Evolutionary conservation across 2,888 invertebrate species (phyloP).

Genomic region (Chalcis sispes): DNA sequence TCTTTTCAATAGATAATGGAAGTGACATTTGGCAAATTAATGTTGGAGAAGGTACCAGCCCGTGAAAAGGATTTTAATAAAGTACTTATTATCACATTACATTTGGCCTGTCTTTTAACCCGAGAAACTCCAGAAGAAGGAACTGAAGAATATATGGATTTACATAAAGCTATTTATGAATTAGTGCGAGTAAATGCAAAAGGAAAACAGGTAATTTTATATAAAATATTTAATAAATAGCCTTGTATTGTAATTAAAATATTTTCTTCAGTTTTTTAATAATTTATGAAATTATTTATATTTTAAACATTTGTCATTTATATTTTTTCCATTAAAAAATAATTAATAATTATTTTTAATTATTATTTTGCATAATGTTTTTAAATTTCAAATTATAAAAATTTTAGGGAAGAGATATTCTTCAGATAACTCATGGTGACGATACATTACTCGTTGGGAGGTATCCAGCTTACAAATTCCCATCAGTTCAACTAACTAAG

Average conservation of each 20-base stretch:
- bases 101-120: not conserved
- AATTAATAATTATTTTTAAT: no score
- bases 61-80: not conserved
- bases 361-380: no score
- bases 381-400: not conserved
- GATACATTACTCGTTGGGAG: not conserved
- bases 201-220: constrained; percentile 9
- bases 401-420: constrained; percentile 5
- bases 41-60: not conserved
- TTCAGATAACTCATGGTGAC: not conserved
- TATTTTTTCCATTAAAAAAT: no score
- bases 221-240: not conserved
- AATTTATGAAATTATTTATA: no score
- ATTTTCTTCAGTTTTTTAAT: no score
- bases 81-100: not conserved
- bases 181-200: constrained; percentile 3
- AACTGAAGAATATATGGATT: not conserved
- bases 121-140: not conserved
- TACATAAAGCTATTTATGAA: constrained; percentile 4
- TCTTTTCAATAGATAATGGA: not conserved
- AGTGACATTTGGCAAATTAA: not conserved
- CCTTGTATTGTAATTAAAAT: not conserved
- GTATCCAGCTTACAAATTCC: constrained; percentile 6
- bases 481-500: constrained; percentile 1
- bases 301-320: no score